Conservation (phyloP, 2,888 invertebrate species). For the Elysia crispata region DNA sequence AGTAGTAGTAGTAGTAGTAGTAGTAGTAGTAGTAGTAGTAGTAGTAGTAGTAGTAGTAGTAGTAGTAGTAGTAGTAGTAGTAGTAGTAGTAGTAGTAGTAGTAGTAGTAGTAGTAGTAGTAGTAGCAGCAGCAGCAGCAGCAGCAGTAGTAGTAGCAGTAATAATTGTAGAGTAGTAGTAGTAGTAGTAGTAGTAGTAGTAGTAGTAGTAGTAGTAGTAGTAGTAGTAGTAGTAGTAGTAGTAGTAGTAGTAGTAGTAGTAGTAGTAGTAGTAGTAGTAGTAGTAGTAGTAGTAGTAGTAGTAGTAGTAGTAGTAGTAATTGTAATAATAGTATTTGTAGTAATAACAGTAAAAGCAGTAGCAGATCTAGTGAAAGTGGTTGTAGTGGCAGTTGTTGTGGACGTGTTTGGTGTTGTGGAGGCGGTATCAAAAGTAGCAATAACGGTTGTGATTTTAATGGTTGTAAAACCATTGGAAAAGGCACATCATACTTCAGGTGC, state of each 20-base stretch:
- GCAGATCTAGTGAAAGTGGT: neutral
- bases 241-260: conserved; percentile 21
- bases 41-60: conserved; percentile 22
- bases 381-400: neutral
- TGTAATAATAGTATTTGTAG: conserved; percentile 5
- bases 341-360: neutral
- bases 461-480: neutral
- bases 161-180: neutral
- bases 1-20: conserved; percentile 11
- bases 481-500: too few species aligned
- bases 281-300: conserved; percentile 24
- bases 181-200: neutral
- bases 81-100: conserved; percentile 12
- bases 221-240: conserved; percentile 27
- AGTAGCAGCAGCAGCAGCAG: neutral
- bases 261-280: conserved; percentile 26
- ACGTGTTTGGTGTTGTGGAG: neutral
- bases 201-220: conserved; percentile 9
- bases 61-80: conserved; percentile 28
- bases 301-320: conserved; percentile 3
- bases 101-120: conserved; percentile 18
- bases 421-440: neutral
- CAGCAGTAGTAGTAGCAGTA: neutral
- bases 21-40: conserved; percentile 28
- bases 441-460: neutral